phyloP scores from a whole-genome alignment of 2,888 invertebrate genomes.

The Megalurothrips usitatus region DNA sequence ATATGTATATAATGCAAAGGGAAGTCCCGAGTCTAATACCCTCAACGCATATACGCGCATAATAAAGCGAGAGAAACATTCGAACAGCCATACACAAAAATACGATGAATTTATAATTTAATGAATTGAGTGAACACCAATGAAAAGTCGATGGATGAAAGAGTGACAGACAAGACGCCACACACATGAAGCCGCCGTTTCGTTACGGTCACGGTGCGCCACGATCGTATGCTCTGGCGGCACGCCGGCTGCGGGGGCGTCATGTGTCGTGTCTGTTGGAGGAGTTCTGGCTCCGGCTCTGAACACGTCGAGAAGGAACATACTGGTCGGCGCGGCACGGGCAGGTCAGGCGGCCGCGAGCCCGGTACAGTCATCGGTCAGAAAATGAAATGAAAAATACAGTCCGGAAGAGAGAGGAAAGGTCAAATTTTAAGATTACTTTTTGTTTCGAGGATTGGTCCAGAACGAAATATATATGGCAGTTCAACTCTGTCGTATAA shows the following conservation, averaged over 20 bases:
- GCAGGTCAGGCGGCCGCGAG: no score
- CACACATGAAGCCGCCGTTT: no score
- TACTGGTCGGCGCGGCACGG: background rate
- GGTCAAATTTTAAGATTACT: background rate
- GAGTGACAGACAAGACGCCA: no score
- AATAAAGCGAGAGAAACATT: background rate
- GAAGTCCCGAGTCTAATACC: background rate
- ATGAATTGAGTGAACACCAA: background rate
- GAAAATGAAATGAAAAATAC: no score
- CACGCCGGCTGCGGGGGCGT: no score
- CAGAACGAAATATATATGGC: background rate
- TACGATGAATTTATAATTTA: background rate
- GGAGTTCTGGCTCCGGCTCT: background rate
- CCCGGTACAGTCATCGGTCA: background rate
- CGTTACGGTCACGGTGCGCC: no score
- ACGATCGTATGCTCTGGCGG: no score
- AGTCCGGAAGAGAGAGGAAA: background rate
- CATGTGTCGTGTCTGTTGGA: no score
- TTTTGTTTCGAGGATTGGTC: background rate
- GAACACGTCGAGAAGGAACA: background rate
- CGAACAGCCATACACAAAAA: background rate
- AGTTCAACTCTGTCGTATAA: conserved; percentile 25
- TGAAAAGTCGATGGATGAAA: no score
- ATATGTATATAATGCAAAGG: background rate
- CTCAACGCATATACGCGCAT: background rate